Conservation (phyloP, 2,888 invertebrate species). For the Synanthedon tipuliformis region DNA sequence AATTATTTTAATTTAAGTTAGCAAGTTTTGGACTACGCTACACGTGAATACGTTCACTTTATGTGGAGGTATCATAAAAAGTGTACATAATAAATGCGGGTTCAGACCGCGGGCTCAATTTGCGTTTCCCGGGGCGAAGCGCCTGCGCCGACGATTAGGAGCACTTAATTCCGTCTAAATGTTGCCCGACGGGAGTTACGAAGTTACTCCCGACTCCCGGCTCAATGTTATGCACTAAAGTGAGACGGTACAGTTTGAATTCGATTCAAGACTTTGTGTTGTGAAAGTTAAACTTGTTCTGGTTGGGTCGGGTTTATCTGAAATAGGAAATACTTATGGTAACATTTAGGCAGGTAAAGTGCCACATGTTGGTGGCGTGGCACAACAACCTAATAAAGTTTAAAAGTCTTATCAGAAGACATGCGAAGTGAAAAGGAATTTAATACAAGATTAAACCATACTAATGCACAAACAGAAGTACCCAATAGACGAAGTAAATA, state of each 20-base stretch:
- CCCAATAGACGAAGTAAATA: too few species aligned
- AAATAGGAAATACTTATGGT: too few species aligned
- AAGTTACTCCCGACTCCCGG: slow-evolving; percentile 18
- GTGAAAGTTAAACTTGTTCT: too few species aligned
- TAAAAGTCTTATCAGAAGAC: too few species aligned
- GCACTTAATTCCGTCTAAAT: slow-evolving; percentile 61
- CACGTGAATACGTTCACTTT: slow-evolving; percentile 4
- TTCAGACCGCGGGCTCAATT: slow-evolving; percentile 18
- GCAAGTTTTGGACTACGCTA: not conserved
- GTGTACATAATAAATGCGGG: slow-evolving; percentile 39
- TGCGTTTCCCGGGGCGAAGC: slow-evolving; percentile 41
- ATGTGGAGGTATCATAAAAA: slow-evolving; percentile 30
- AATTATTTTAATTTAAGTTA: not conserved
- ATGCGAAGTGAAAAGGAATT: too few species aligned
- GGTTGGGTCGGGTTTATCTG: too few species aligned
- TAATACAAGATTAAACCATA: too few species aligned
- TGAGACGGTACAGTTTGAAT: not conserved
- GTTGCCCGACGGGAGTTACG: slow-evolving; percentile 41
- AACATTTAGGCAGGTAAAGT: too few species aligned
- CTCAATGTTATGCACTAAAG: not conserved
- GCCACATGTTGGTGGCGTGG: too few species aligned
- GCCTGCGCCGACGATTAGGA: slow-evolving; percentile 56
- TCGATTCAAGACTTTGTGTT: not conserved
- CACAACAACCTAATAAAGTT: too few species aligned
- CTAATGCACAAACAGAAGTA: too few species aligned